These are phyloP conservation scores for Reticulitermes speratus DNA, from an alignment of 1,140 invertebrate species.

Conservation along the genomic window DNA sequence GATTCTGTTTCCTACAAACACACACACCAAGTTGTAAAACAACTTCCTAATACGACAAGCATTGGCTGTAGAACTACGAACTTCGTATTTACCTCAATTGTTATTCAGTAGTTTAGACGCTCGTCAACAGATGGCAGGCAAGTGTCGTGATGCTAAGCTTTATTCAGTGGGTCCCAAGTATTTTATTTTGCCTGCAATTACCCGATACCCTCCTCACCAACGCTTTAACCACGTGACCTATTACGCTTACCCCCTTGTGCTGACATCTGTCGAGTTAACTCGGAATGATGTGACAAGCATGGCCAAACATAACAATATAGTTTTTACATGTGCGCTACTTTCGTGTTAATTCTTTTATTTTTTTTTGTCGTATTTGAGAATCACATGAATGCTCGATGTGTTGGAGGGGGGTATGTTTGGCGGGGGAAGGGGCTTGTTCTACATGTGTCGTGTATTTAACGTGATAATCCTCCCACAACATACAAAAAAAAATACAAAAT, in stretches of 20 bases:
- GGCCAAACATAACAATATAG: not conserved
- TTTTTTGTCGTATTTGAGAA: constrained; percentile 17
- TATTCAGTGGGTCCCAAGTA: not conserved
- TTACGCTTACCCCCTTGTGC: not conserved
- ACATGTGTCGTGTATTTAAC: constrained; percentile 18
- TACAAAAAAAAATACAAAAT: not conserved
- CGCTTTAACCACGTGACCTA: not conserved
- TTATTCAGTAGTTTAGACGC: not conserved
- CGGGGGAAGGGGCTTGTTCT: not conserved
- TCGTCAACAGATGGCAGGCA: not conserved
- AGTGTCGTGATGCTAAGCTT: constrained; percentile 5
- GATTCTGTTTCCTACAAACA: too few species aligned
- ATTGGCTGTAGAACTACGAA: not conserved
- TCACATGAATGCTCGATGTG: not conserved
- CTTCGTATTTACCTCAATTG: not conserved
- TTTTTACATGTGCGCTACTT: not conserved
- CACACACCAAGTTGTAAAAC: too few species aligned
- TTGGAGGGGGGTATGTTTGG: not conserved
- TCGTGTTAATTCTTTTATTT: constrained; percentile 2
- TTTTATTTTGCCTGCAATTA: constrained; percentile 6
- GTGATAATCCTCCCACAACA: constrained; percentile 9
- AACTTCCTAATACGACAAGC: too few species aligned
- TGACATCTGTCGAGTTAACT: not conserved
- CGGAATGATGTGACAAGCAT: not conserved
- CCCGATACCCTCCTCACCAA: not conserved